Evolutionary conservation across 2,113 vertebrate genomes (phyloP).

Genomic region (Scomber colias): DNA sequence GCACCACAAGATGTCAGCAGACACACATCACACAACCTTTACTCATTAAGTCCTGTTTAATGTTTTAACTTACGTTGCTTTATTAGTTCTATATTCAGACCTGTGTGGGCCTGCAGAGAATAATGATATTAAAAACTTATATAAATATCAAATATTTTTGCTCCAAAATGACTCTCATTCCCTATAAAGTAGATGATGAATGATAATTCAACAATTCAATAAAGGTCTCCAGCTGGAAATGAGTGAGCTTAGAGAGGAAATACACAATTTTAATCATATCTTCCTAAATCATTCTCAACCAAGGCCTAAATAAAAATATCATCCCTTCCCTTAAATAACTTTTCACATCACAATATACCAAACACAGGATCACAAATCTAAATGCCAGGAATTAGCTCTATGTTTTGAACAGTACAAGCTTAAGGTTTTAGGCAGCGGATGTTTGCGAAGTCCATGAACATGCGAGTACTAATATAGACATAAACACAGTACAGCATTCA

Average conservation of each 20-base stretch:
- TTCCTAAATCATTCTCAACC: no score
- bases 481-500: not conserved
- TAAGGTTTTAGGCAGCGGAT: slow-evolving; percentile 13
- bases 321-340: no score
- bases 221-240: no score
- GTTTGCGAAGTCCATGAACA: not conserved
- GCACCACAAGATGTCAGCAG: slow-evolving; percentile 37
- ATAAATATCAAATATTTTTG: not conserved
- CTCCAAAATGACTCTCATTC: not conserved
- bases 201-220: no score
- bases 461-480: slow-evolving; percentile 1
- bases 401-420: not conserved
- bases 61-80: not conserved
- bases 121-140: not conserved
- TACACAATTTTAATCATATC: not conserved
- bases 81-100: not conserved
- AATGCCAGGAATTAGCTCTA: not conserved
- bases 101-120: not conserved
- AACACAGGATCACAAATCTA: not conserved
- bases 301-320: no score
- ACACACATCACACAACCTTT: not conserved
- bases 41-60: not conserved
- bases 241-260: not conserved
- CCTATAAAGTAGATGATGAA: no score
- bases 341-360: not conserved